A percentile compares a stretch with the other conserved stretches of the same genome.
Evolutionary conservation across 2,797 vertebrate genomes (phyloP).

Genomic region (Paramormyrops hopkinsi): DNA sequence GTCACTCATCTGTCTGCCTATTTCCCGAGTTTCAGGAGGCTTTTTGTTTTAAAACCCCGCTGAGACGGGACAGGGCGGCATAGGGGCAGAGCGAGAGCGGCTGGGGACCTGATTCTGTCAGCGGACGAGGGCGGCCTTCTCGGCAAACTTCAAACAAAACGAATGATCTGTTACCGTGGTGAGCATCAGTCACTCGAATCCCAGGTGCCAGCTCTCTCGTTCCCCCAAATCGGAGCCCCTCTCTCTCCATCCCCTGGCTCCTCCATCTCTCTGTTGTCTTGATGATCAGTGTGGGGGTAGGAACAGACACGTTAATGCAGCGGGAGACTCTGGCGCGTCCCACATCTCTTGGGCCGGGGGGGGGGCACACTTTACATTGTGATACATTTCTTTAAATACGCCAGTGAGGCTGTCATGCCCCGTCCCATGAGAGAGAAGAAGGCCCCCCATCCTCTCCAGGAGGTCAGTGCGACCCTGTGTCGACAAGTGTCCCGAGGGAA

Average conservation of each 20-base stretch:
- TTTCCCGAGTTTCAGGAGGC: not conserved
- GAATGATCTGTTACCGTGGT: not conserved
- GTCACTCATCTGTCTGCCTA: constrained; percentile 34
- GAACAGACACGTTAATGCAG: not conserved
- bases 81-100: not conserved
- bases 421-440: not conserved
- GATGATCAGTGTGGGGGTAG: not conserved
- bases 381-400: not conserved
- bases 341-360: not conserved
- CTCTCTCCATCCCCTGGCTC: not conserved
- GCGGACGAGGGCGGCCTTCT: not conserved
- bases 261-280: not conserved
- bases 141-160: not conserved
- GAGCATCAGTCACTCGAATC: not conserved
- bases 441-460: not conserved
- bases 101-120: not conserved
- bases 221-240: not conserved
- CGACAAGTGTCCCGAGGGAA: not conserved
- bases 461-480: not conserved
- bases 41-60: not conserved
- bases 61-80: not conserved
- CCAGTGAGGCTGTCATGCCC: not conserved
- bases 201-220: not conserved
- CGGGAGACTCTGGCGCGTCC: not conserved
- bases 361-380: not conserved